Evolutionary conservation across 2,797 vertebrate species (phyloP).

Genomic region (Neosilurus hyrtlii): DNA sequence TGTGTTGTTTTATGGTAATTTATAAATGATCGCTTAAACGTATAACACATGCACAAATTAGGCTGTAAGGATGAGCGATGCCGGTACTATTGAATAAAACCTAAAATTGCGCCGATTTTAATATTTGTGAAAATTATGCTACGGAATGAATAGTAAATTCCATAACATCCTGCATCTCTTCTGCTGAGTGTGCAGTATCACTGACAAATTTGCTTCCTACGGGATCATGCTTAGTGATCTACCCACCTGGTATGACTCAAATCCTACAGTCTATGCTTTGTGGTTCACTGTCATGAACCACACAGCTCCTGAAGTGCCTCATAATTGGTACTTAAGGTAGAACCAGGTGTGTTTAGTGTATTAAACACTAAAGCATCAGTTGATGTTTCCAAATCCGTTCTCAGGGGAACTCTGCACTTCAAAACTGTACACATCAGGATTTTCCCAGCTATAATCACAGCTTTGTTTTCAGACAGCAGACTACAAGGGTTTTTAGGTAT

Average conservation of each 20-base stretch:
- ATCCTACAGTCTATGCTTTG: not conserved
- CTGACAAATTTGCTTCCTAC: not conserved
- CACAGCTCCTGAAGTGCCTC: not conserved
- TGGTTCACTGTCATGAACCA: not conserved
- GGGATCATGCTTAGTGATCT: not conserved
- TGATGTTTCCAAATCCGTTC: not conserved
- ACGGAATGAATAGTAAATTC: not conserved
- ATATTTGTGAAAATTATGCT: not conserved
- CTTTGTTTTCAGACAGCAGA: not conserved
- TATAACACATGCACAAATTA: too few species aligned
- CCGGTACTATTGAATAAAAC: too few species aligned
- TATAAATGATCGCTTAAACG: too few species aligned
- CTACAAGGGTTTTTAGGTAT: not conserved
- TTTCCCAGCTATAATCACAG: not conserved
- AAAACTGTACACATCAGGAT: not conserved
- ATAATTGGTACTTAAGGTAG: conserved; percentile 1
- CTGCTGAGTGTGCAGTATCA: not conserved
- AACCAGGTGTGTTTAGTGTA: conserved; percentile 9
- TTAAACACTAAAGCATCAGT: not conserved
- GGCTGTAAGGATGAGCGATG: too few species aligned
- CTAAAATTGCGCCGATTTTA: not conserved
- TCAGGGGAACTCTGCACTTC: not conserved
- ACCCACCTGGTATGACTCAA: not conserved
- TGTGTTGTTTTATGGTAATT: too few species aligned
- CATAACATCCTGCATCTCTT: not conserved